Percentiles rank a stretch among this genome's conserved stretches.
These are phyloP conservation scores for Idaea straminata DNA, from an alignment of 2,888 invertebrate genomes.

Conservation along the genomic window DNA sequence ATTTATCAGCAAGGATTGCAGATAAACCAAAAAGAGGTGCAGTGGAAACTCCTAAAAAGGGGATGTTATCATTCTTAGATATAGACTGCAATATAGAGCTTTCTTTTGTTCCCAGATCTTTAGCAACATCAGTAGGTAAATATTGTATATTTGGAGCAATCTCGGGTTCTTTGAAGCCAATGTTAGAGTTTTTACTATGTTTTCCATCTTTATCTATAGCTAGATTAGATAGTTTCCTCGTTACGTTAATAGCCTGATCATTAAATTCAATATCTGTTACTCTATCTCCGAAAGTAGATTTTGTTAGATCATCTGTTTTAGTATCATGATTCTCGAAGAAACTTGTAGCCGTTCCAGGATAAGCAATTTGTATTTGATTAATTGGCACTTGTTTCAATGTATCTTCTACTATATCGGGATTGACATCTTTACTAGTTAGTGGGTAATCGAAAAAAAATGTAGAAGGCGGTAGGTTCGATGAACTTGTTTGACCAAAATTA, in stretches of 20 bases:
- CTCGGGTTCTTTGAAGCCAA: neutral
- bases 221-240: neutral
- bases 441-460: neutral
- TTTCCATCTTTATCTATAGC: neutral
- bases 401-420: neutral
- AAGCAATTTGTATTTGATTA: neutral
- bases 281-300: neutral
- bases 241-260: neutral
- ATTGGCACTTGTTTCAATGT: neutral
- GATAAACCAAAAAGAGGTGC: conserved; percentile 47
- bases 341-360: neutral
- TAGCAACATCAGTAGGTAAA: neutral
- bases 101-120: conserved; percentile 9
- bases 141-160: neutral
- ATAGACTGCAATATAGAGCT: conserved; percentile 35
- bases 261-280: neutral
- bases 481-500: neutral
- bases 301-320: neutral
- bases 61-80: conserved; percentile 29
- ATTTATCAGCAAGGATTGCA: conserved; percentile 39
- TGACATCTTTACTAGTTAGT: neutral
- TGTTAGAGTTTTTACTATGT: neutral
- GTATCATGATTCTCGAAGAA: neutral
- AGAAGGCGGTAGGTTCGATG: neutral
- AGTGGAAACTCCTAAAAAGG: conserved; percentile 38